Conservation (phyloP, 2,888 invertebrate species). For the Protonemura montana region DNA sequence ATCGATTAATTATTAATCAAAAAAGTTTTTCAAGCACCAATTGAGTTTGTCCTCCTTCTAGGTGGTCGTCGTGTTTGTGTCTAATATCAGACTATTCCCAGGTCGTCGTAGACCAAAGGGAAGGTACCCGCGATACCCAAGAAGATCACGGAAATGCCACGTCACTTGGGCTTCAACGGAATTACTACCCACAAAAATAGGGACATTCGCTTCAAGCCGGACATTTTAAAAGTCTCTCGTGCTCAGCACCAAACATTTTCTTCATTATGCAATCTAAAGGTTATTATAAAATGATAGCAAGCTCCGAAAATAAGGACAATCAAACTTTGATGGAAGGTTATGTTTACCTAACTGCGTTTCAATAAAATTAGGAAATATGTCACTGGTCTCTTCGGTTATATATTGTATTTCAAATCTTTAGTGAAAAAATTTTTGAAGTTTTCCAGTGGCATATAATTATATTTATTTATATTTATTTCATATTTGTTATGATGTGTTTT, state of each 20-base stretch:
- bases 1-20: not conserved
- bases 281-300: not conserved
- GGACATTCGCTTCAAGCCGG: not conserved
- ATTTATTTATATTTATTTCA: too few relatives aligned
- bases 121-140: not conserved
- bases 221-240: not conserved
- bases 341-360: too few relatives aligned
- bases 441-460: too few relatives aligned
- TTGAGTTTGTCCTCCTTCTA: not conserved
- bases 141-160: not conserved
- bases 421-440: too few relatives aligned
- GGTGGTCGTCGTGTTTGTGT: not conserved
- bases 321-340: too few relatives aligned
- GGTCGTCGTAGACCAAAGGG: not conserved
- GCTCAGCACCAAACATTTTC: not conserved
- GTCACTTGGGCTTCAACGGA: not conserved
- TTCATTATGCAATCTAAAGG: not conserved
- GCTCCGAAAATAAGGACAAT: too few relatives aligned
- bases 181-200: not conserved
- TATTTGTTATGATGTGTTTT: too few relatives aligned
- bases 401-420: too few relatives aligned
- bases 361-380: too few relatives aligned
- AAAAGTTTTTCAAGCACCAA: not conserved
- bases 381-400: too few relatives aligned
- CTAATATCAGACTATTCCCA: not conserved